These are phyloP conservation scores for Podarcis cretensis DNA, from an alignment of 2,113 vertebrate genomes.

Conservation along the genomic window DNA sequence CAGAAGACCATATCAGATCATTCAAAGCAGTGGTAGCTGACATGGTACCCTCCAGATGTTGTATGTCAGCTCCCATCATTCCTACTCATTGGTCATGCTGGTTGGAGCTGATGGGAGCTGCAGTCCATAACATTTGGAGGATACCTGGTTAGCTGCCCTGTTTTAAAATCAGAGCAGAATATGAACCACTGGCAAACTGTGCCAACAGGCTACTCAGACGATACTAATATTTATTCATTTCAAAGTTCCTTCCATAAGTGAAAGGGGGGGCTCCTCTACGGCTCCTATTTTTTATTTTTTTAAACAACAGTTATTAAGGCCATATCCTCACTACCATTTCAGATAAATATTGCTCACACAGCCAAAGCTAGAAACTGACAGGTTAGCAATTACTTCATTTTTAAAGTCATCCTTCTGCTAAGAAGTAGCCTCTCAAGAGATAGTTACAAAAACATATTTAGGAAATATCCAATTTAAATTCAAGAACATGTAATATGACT, in stretches of 20 bases:
- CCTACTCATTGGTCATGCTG: no score
- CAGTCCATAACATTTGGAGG: background rate
- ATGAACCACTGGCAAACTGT: background rate
- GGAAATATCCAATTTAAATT: background rate
- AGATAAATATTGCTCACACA: background rate
- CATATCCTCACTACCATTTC: background rate
- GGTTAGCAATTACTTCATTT: background rate
- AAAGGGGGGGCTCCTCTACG: background rate
- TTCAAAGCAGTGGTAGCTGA: background rate
- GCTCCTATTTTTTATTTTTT: background rate
- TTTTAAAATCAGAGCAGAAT: background rate
- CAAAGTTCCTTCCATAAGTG: background rate
- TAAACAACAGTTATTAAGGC: no score
- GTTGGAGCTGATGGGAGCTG: no score
- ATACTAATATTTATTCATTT: background rate
- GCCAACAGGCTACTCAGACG: background rate
- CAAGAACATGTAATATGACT: background rate
- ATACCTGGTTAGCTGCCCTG: background rate
- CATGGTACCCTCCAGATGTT: no score
- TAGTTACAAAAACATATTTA: background rate
- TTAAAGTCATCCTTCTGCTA: background rate
- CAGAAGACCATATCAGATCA: background rate
- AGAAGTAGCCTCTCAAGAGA: background rate
- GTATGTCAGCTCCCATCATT: no score
- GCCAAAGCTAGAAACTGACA: background rate